These are phyloP conservation scores for Tenebrio molitor DNA, from an alignment of 1,140 invertebrate genomes.

Conservation along the genomic window DNA sequence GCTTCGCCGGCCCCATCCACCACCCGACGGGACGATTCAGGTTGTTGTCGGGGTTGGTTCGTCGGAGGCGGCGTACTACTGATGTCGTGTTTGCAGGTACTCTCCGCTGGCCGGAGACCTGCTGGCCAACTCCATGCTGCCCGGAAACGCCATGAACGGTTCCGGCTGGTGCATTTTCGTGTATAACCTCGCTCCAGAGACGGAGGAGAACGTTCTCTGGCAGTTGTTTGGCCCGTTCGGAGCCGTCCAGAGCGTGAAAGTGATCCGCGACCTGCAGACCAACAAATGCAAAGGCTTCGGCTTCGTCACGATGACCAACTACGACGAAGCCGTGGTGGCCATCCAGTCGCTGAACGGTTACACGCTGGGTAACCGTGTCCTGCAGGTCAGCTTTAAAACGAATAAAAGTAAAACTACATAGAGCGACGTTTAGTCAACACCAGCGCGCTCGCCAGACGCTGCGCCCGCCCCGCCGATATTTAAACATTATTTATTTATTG, in stretches of 20 bases:
- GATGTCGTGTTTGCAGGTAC: slow-evolving; percentile 75
- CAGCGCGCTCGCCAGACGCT: slow-evolving; percentile 53
- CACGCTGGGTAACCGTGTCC: slow-evolving; percentile 95
- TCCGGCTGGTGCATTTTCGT: slow-evolving; percentile 99
- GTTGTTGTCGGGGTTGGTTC: too few species aligned
- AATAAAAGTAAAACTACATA: slow-evolving; percentile 93
- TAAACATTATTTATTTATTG: slow-evolving; percentile 55
- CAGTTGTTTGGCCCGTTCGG: slow-evolving; percentile 99
- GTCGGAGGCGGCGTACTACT: too few species aligned
- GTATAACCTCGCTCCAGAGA: slow-evolving; percentile 98
- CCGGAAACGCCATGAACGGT: slow-evolving; percentile 84
- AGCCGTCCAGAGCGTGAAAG: slow-evolving; percentile 98
- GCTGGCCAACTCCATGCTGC: slow-evolving; percentile 88
- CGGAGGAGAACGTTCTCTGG: slow-evolving; percentile 98
- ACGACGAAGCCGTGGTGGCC: slow-evolving; percentile 97
- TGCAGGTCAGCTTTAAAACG: slow-evolving; percentile 99
- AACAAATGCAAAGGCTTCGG: slow-evolving; percentile 99
- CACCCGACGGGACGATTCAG: slow-evolving; percentile 93
- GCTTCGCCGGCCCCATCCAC: slow-evolving; percentile 94
- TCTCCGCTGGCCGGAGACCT: slow-evolving; percentile 94
- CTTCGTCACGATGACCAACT: slow-evolving; percentile 99
- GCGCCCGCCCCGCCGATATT: slow-evolving; percentile 22
- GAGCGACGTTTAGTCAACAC: slow-evolving; percentile 58
- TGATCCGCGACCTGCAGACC: slow-evolving; percentile 96
- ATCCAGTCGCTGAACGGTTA: slow-evolving; percentile 99